Base-by-base conservation (phyloP, 2,888 invertebrate genomes). In the Allophyes oxyacanthae region DNA sequence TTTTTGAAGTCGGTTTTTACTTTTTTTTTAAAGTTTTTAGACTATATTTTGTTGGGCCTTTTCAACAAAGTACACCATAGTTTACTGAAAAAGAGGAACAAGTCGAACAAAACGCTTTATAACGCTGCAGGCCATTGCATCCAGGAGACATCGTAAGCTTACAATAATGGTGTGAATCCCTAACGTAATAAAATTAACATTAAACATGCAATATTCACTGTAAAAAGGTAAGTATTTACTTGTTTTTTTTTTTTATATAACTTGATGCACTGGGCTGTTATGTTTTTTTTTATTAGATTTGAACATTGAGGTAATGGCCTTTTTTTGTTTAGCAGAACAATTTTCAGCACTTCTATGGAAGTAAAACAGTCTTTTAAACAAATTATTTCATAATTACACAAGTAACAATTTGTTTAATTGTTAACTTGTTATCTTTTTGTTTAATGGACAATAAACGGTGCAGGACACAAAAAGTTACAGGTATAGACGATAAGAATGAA, bases 91-190 rank as follows among this genome's bases (percentile, higher is more conserved):
- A 28, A 25, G 25, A 25, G 25, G 1, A 11, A 10, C 41, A 2
- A 14, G n/a, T 46, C 20, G 2, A 20, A 20, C 20, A 2, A 20
- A 20, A 20, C 4, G 20, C 4, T 20, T 20, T 20, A 20, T 20
- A 20, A 20, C 2, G 4, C 4, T 20, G 4, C 8, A 5, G 9
- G 38, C 26, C 45, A 41, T 41, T 62, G 69, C 54, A 38, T 52
- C 48, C 69, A 63, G 1, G 46, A 52, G 2, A 32, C 33, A 55
- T 46, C 6, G 5, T 37, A 7, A 40, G 7, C 55, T 55, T 63
- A 68, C 8, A 45, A 20, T 45, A 42, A 56, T 26, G 13, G 10
- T 56, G 64, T 56, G 56, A 55, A 55, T 25, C 50, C 48, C 56
- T 55, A 54, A 54, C 10, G 40, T 10, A 45, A 26, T 14, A 37